These are phyloP conservation scores for Argyra leucocephala DNA, from an alignment of 2,888 invertebrate species.

Conservation along the genomic window DNA sequence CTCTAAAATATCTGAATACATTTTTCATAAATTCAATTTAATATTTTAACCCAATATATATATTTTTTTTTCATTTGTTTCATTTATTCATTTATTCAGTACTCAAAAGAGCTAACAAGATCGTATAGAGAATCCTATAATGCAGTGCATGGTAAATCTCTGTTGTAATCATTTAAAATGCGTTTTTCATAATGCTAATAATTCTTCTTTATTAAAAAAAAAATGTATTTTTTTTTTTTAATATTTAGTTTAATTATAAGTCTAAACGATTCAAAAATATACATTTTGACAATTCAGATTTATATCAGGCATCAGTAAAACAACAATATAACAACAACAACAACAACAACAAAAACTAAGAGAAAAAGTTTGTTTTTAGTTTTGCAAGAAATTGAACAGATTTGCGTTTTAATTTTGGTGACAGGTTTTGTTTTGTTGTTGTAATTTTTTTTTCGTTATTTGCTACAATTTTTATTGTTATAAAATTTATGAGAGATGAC, in stretches of 20 bases:
- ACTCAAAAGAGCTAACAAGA: too few relatives aligned
- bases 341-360: background rate
- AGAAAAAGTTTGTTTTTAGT: background rate
- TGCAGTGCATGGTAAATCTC: too few relatives aligned
- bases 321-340: background rate
- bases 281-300: background rate
- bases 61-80: too few relatives aligned
- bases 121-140: too few relatives aligned
- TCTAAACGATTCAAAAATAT: background rate
- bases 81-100: too few relatives aligned
- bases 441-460: background rate
- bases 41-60: too few relatives aligned
- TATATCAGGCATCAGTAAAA: background rate
- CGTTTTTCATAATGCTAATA: background rate
- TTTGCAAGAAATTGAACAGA: background rate
- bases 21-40: too few relatives aligned
- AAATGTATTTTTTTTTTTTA: background rate
- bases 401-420: background rate
- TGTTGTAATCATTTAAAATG: too few relatives aligned
- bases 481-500: background rate
- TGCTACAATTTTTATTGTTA: background rate
- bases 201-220: background rate
- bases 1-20: too few relatives aligned
- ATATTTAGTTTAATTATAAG: background rate
- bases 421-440: background rate